These are phyloP conservation scores for Cnemophilus loriae DNA, from an alignment of 2,113 vertebrate species.

Conservation along the genomic window DNA sequence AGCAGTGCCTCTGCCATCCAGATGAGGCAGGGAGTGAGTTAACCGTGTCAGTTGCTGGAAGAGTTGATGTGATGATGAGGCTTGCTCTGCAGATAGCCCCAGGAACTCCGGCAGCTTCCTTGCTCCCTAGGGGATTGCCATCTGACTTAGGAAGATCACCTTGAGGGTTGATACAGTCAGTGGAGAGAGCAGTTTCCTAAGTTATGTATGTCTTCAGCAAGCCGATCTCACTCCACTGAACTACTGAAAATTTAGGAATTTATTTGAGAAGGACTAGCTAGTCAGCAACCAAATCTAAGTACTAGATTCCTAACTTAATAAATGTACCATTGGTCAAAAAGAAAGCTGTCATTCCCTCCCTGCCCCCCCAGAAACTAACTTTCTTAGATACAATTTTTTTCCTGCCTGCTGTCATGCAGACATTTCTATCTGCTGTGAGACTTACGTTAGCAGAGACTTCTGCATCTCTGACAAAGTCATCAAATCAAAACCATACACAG, in stretches of 20 bases:
- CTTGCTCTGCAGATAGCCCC: background rate
- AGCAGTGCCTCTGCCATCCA: background rate
- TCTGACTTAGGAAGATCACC: background rate
- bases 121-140: rapidly evolving
- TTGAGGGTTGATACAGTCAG: background rate
- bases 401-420: background rate
- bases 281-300: background rate
- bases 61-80: background rate
- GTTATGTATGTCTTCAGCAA: background rate
- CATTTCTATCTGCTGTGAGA: background rate
- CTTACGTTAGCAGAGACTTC: background rate
- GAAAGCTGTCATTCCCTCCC: background rate
- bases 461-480: background rate
- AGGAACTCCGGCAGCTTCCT: background rate
- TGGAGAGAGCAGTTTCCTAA: background rate
- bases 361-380: background rate
- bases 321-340: background rate
- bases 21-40: background rate
- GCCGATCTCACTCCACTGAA: background rate
- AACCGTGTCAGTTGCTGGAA: background rate
- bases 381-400: background rate
- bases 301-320: background rate
- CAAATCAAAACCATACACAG: background rate
- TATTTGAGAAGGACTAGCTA: background rate
- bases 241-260: background rate